These are phyloP conservation scores for Clarias macrocephalus DNA, from an alignment of 2,113 vertebrate genomes.

Conservation along the genomic window DNA sequence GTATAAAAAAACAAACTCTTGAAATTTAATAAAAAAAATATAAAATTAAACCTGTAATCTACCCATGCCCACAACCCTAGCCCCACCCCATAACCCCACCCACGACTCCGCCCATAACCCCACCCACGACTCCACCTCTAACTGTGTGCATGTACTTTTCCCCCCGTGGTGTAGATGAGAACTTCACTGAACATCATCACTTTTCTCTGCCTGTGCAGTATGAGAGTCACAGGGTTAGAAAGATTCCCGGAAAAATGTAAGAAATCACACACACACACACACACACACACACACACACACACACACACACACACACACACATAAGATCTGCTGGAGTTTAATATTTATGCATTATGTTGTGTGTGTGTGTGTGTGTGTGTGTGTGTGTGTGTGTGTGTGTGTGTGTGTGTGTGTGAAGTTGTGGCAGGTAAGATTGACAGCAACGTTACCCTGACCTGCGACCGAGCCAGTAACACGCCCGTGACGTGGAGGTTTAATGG, in stretches of 20 bases:
- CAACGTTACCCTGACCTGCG: constrained; percentile 58
- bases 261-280: constrained; percentile 15
- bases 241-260: constrained; percentile 47
- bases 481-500: constrained; percentile 60
- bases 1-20: too few species aligned
- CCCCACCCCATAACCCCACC: background rate
- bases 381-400: constrained; percentile 17
- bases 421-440: background rate
- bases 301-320: background rate
- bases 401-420: constrained; percentile 51
- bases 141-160: background rate
- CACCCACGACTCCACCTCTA: background rate
- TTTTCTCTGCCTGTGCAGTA: constrained; percentile 18
- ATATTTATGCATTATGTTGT: background rate
- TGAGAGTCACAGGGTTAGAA: constrained; percentile 11
- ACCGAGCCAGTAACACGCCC: fast-evolving
- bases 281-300: constrained; percentile 17
- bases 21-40: too few species aligned
- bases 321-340: background rate
- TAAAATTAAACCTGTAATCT: too few species aligned
- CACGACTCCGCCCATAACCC: background rate
- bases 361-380: background rate
- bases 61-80: too few species aligned
- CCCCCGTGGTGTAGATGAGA: constrained; percentile 29
- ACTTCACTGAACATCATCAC: background rate